Evolutionary conservation across 2,888 invertebrate genomes (phyloP).

Genomic region (Allolobophora icterica): DNA sequence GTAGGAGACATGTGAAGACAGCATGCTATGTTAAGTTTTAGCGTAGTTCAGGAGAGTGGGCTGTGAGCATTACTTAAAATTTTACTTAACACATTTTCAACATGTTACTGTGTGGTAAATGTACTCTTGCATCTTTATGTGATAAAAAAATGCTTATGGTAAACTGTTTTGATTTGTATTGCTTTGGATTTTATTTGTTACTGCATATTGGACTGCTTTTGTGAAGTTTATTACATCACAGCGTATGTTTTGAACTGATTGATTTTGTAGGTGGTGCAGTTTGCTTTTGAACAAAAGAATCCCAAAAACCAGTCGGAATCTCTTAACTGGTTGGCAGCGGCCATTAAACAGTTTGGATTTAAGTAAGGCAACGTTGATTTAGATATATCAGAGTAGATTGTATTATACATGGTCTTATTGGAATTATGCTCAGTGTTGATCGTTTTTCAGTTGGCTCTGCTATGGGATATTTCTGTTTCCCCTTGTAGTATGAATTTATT

Average conservation of each 20-base stretch:
- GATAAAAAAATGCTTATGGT: background rate
- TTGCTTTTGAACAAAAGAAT: conserved; percentile 84
- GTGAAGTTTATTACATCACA: background rate
- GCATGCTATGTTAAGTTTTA: background rate
- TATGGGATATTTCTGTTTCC: background rate
- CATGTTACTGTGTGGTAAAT: background rate
- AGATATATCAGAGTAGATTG: background rate
- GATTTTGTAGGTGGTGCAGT: conserved; percentile 55
- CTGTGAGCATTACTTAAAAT: background rate
- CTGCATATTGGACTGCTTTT: too few relatives aligned
- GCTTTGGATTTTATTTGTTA: background rate
- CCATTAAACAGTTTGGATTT: conserved; percentile 86
- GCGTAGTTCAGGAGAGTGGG: background rate
- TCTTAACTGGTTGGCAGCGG: conserved; percentile 79
- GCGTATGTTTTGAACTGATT: background rate
- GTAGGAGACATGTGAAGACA: background rate
- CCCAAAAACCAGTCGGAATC: conserved; percentile 89
- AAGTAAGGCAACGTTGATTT: conserved; percentile 68
- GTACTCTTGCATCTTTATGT: background rate
- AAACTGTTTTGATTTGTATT: background rate
- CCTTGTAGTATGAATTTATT: background rate
- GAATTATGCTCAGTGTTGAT: background rate
- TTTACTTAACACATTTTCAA: background rate
- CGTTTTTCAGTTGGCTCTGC: background rate
- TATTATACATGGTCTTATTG: background rate